Evolutionary conservation across 2,113 vertebrate species (phyloP).

Genomic region (Amphilophus citrinellus): DNA sequence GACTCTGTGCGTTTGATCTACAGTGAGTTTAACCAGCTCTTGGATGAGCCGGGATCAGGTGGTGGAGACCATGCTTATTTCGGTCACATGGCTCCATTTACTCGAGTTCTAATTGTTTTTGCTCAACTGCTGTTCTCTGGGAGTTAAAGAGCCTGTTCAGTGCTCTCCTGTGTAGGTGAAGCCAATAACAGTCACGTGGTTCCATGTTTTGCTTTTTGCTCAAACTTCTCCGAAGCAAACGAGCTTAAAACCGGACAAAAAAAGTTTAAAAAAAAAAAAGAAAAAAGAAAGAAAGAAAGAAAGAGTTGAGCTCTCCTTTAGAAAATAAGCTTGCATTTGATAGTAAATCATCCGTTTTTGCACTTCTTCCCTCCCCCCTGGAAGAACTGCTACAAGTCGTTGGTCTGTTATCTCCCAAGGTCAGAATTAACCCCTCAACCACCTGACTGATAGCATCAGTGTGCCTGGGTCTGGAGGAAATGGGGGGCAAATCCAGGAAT

Average conservation of each 20-base stretch:
- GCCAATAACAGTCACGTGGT: constrained; percentile 33
- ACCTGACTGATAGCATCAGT: constrained; percentile 37
- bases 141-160: constrained; percentile 22
- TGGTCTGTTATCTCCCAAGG: constrained; percentile 28
- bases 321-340: neutral
- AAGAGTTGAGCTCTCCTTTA: neutral
- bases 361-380: neutral
- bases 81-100: constrained; percentile 68
- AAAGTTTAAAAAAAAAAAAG: too few species aligned
- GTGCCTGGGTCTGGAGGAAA: neutral
- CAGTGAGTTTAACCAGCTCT: constrained; percentile 66
- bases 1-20: constrained; percentile 74
- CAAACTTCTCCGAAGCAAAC: neutral
- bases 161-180: constrained; percentile 43
- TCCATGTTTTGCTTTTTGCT: constrained; percentile 2
- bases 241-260: neutral
- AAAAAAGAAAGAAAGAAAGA: too few species aligned
- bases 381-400: constrained; percentile 35
- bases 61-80: constrained; percentile 57
- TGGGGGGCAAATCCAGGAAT: neutral
- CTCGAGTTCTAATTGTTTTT: constrained; percentile 53
- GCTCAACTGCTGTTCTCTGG: constrained; percentile 34
- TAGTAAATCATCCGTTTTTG: neutral
- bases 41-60: constrained; percentile 70
- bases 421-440: constrained; percentile 28